Percentiles rank a stretch among this genome's conserved stretches.
These are phyloP conservation scores for Gopherus evgoodei DNA, from an alignment of 2,113 vertebrate genomes.

Conservation along the genomic window DNA sequence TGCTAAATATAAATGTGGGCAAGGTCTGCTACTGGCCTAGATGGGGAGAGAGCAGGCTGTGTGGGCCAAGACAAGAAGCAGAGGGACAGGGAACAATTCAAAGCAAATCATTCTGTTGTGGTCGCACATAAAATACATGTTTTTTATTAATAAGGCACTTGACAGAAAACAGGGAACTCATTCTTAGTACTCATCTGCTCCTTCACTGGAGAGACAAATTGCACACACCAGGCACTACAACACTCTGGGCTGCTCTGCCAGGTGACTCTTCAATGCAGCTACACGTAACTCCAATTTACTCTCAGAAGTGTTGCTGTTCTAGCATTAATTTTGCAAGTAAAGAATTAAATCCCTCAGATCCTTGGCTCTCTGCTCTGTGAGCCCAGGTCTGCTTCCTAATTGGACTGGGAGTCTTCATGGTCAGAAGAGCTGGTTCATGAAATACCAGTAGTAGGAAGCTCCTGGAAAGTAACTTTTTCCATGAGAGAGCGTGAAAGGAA, in stretches of 20 bases:
- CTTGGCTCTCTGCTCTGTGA: background rate
- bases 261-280: background rate
- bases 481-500: background rate
- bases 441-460: background rate
- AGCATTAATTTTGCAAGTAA: background rate
- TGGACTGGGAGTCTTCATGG: background rate
- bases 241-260: background rate
- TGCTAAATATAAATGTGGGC: background rate
- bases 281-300: background rate
- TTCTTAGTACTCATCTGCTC: background rate
- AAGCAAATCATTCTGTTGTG: background rate
- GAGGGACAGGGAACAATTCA: background rate
- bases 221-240: background rate
- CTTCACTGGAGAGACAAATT: background rate
- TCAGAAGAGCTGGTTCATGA: background rate
- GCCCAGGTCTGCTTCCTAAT: background rate
- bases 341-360: background rate
- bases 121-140: background rate
- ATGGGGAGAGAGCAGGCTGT: background rate
- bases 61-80: background rate
- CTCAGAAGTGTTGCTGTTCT: background rate
- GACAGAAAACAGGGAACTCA: background rate
- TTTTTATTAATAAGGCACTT: background rate
- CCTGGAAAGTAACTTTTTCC: background rate
- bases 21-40: background rate